Base-by-base conservation (phyloP, 2,888 invertebrate genomes). In the Amaurobius ferox region DNA sequence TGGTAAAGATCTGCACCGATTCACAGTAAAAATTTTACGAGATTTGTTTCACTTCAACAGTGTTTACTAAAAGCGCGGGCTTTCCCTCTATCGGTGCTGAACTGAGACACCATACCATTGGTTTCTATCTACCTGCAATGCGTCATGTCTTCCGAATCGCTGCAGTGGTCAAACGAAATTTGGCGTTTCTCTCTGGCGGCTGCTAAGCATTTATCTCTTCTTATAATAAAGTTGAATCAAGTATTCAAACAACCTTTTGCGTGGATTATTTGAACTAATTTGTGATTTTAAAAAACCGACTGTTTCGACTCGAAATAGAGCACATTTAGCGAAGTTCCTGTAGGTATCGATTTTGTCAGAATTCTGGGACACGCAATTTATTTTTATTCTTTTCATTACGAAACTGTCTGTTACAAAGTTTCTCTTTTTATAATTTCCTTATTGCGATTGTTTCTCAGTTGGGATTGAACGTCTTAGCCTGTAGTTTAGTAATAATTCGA, bases 61-160 rank as follows among this genome's bases (percentile, higher is more conserved):
- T 86, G 86, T 86, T 86, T 86, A 86, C 86, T 76, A 79, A 79
- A 80, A 86, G 86, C 86, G 86, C 86, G 79, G 79, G 79, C 70
- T 76, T 77, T 85, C 77, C 79, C 74, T 55, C 55, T 71, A 77
- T 26, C 71, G 61, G 26, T 79, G 30, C 35, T 23, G 71, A 64
- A 39, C 64, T 79, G 74, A 86, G 79, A 76, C 76, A 76, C 71
- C 70, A 44, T 79, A 71, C 79, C 67, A 86, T 86, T 86, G 86
- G 86, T 80, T 79, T 79, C 79, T 77, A 40, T 68, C 70, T 79
- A 86, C 79, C 86, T 80, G 86, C 86, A 86, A 86, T 86, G 86
- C 86, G 86, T 80, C 86, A 86, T 86, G 76, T 71, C 67, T 79
- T 80, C 86, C 64, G 71, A 76, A 76, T 86, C 79, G 79, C 67